Conservation (phyloP, 2,113 vertebrate species). For the Larimichthys polyactis region DNA sequence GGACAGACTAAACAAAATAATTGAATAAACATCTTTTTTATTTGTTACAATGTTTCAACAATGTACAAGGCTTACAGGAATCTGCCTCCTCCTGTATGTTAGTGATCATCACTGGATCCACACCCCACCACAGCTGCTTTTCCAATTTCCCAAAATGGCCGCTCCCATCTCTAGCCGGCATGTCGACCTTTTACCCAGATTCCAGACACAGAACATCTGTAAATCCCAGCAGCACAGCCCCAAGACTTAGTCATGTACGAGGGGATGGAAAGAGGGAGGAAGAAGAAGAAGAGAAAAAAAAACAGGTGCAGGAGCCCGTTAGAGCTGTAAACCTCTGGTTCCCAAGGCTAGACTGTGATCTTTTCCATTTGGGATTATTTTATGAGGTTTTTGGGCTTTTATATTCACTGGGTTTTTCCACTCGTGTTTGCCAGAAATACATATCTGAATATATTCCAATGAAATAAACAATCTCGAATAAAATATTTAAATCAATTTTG, state of each 20-base stretch:
- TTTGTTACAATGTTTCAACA: conserved; percentile 15
- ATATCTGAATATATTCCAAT: conserved; percentile 15
- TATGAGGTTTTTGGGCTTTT: conserved; percentile 13
- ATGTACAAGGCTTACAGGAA: not conserved
- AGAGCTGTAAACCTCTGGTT: conserved; percentile 40
- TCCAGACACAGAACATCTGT: conserved; percentile 80
- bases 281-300: not conserved
- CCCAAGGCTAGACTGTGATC: conserved; percentile 35
- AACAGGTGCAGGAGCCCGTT: conserved; percentile 39
- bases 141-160: conserved; percentile 67
- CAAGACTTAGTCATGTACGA: conserved; percentile 39
- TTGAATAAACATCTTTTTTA: not conserved
- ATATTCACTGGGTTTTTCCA: not conserved
- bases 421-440: conserved; percentile 32
- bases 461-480: not conserved
- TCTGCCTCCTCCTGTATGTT: not conserved
- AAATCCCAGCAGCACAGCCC: conserved; percentile 48
- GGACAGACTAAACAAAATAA: conserved; percentile 27
- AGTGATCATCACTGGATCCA: conserved; percentile 31
- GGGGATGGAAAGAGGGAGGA: conserved; percentile 16
- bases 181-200: conserved; percentile 84
- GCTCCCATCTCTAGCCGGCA: conserved; percentile 49
- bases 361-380: conserved; percentile 44
- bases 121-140: conserved; percentile 67
- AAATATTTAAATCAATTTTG: not conserved